phyloP scores from a whole-genome alignment of 2,113 vertebrate genomes.

The Dipodomys ordii region DNA sequence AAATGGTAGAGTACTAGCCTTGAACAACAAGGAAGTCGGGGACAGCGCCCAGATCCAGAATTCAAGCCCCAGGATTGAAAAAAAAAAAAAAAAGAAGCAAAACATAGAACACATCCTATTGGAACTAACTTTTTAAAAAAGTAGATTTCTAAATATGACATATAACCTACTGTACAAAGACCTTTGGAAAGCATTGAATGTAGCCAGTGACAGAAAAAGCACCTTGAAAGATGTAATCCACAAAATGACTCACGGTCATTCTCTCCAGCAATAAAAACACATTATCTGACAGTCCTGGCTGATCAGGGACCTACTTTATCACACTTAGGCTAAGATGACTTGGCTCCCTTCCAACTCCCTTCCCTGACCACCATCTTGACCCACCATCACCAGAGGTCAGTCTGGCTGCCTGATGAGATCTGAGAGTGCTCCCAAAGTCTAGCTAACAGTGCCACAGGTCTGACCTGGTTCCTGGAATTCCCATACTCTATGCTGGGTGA shows the following conservation, averaged over 20 bases:
- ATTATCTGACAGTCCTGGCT: constrained; percentile 12
- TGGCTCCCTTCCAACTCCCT: constrained; percentile 35
- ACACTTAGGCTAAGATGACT: constrained; percentile 11
- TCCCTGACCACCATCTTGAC: neutral
- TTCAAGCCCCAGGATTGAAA: neutral
- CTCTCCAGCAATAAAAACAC: constrained; percentile 37
- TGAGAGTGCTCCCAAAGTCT: neutral
- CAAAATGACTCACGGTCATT: constrained; percentile 54
- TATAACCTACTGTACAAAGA: neutral
- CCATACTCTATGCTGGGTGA: neutral
- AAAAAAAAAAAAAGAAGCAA: neutral
- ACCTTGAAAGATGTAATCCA: constrained; percentile 48
- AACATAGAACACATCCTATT: neutral
- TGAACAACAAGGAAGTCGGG: no score
- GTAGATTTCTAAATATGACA: neutral
- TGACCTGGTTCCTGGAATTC: neutral
- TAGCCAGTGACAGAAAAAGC: constrained; percentile 27
- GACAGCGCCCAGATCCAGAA: neutral
- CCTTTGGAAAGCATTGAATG: neutral
- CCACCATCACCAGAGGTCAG: neutral
- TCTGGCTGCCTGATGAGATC: neutral
- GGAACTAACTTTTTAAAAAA: neutral
- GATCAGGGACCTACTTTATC: constrained; percentile 28
- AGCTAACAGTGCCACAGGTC: neutral
- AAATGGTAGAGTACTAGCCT: no score